Evolutionary conservation across 2,113 vertebrate species (phyloP).

Genomic region (Channa argus): DNA sequence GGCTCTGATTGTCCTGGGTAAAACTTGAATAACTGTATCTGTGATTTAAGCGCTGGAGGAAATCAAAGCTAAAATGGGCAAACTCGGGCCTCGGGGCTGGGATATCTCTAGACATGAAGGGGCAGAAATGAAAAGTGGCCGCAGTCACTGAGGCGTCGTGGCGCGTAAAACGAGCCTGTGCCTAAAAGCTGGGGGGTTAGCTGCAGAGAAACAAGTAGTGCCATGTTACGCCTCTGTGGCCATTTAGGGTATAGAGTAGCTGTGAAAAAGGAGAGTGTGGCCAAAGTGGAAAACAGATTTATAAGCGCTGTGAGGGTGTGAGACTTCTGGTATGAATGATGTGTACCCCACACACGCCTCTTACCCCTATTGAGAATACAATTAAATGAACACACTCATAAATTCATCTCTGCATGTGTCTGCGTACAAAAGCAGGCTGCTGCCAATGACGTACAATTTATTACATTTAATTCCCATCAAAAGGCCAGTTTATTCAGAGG

Average conservation of each 20-base stretch:
- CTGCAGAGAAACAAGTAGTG: slow-evolving; percentile 73
- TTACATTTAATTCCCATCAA: slow-evolving; percentile 50
- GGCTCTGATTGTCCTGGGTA: slow-evolving; percentile 60
- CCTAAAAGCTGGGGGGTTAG: slow-evolving; percentile 57
- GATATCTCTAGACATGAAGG: slow-evolving; percentile 10
- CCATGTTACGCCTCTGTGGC: slow-evolving; percentile 73
- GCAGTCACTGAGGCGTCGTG: slow-evolving; percentile 47
- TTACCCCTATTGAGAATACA: slow-evolving; percentile 36
- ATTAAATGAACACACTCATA: slow-evolving; percentile 42
- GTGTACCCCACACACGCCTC: slow-evolving; percentile 44
- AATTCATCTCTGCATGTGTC: slow-evolving; percentile 8
- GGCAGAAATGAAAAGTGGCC: slow-evolving; percentile 19
- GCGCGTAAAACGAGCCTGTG: slow-evolving; percentile 55
- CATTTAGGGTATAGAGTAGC: slow-evolving; percentile 71
- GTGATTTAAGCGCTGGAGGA: slow-evolving; percentile 46
- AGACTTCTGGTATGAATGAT: slow-evolving; percentile 69
- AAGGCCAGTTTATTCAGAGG: slow-evolving; percentile 55
- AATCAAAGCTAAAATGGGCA: slow-evolving; percentile 59
- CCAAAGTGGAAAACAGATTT: slow-evolving; percentile 75
- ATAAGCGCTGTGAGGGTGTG: slow-evolving; percentile 55
- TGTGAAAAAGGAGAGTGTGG: slow-evolving; percentile 73
- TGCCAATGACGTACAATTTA: slow-evolving; percentile 12
- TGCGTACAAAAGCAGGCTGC: slow-evolving; percentile 30
- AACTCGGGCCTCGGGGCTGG: slow-evolving; percentile 26
- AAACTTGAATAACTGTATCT: slow-evolving; percentile 61